phyloP scores from a whole-genome alignment of 2,888 invertebrate species.

The Ophioninae sp. region DNA sequence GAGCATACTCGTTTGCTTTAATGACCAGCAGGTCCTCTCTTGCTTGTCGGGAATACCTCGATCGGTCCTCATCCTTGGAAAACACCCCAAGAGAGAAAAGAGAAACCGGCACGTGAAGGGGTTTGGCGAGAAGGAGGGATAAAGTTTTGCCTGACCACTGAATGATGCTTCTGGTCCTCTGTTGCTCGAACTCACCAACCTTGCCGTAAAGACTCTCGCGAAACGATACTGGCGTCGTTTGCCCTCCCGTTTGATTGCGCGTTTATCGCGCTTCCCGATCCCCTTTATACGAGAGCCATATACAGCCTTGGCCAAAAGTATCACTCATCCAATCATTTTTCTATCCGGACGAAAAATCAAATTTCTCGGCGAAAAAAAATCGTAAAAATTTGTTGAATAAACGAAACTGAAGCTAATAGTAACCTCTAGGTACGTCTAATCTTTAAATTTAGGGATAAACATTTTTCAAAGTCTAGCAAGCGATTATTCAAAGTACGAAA shows the following conservation, averaged over 20 bases:
- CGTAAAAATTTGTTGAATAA: too few relatives aligned
- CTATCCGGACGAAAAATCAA: too few relatives aligned
- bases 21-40: slow-evolving; percentile 54
- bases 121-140: neutral
- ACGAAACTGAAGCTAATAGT: too few relatives aligned
- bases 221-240: slow-evolving; percentile 62
- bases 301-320: too few relatives aligned
- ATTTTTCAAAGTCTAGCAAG: too few relatives aligned
- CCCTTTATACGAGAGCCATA: slow-evolving; percentile 55
- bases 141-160: slow-evolving; percentile 47
- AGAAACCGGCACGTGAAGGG: too few relatives aligned
- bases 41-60: slow-evolving; percentile 39
- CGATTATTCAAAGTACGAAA: too few relatives aligned
- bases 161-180: slow-evolving; percentile 52
- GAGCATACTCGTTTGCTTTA: slow-evolving; percentile 60
- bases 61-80: slow-evolving; percentile 54
- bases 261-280: slow-evolving; percentile 62
- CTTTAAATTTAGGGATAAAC: too few relatives aligned
- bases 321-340: too few relatives aligned
- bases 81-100: slow-evolving; percentile 13
- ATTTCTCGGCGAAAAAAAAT: too few relatives aligned
- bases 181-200: slow-evolving; percentile 52
- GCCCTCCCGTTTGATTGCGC: slow-evolving; percentile 63
- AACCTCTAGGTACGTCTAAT: too few relatives aligned
- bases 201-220: slow-evolving; percentile 60